Evolutionary conservation across 2,888 invertebrate genomes (phyloP).

Genomic region (Eurytoma adleriae): DNA sequence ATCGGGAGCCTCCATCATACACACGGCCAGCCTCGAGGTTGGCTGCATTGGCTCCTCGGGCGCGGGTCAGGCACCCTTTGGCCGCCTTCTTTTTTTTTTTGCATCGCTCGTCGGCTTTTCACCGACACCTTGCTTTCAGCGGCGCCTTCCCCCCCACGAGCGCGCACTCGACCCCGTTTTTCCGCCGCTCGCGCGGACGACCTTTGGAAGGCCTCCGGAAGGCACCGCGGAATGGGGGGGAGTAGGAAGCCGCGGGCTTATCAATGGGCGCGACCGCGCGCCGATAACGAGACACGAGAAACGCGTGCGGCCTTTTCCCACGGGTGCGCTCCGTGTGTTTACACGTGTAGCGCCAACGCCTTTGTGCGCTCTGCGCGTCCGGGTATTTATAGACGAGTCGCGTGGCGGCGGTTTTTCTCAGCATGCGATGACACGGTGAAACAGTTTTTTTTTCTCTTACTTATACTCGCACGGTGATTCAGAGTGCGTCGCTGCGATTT

Average conservation of each 20-base stretch:
- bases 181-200: slow-evolving; percentile 42
- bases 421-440: slow-evolving; percentile 30
- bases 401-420: slow-evolving; percentile 8
- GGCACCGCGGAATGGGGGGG: neutral
- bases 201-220: slow-evolving; percentile 51
- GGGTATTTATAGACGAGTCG: slow-evolving; percentile 6
- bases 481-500: too few species aligned
- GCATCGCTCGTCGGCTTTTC: slow-evolving; percentile 23
- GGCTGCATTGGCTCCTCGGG: slow-evolving; percentile 27
- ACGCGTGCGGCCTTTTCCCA: slow-evolving; percentile 22
- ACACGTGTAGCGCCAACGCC: slow-evolving; percentile 28
- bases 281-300: neutral
- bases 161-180: slow-evolving; percentile 44
- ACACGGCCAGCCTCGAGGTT: neutral
- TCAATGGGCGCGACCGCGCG: slow-evolving; percentile 45
- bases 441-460: slow-evolving; percentile 8
- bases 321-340: slow-evolving; percentile 30
- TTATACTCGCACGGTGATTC: too few species aligned
- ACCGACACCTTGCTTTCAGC: slow-evolving; percentile 5
- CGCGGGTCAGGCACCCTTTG: slow-evolving; percentile 51
- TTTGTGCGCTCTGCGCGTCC: slow-evolving; percentile 3
- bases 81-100: slow-evolving; percentile 44
- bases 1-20: neutral
- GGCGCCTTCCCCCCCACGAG: neutral
- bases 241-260: slow-evolving; percentile 16